Evolutionary conservation across 2,888 invertebrate genomes (phyloP).

Genomic region (Euplexia lucipara): DNA sequence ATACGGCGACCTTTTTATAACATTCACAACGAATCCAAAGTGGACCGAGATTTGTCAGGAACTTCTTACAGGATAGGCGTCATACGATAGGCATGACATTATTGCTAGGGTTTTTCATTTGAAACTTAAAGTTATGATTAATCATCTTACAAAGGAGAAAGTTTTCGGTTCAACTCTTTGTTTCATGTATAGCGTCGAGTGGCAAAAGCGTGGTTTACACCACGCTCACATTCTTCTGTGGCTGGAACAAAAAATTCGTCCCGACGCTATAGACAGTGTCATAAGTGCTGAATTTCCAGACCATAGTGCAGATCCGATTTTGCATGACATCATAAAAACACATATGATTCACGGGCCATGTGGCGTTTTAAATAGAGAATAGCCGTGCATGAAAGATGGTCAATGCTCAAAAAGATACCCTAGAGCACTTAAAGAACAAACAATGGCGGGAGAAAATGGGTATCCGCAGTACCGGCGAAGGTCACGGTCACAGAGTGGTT

Average conservation of each 20-base stretch:
- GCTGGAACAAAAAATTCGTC: neutral
- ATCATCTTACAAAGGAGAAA: neutral
- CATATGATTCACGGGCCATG: neutral
- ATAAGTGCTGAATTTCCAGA: neutral
- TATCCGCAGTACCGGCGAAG: constrained; percentile 8
- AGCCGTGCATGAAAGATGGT: constrained; percentile 10
- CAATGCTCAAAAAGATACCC: constrained; percentile 16
- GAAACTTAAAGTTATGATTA: neutral
- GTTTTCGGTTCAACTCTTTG: neutral
- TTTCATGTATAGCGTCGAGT: constrained; percentile 1
- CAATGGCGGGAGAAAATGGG: constrained; percentile 1
- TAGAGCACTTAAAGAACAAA: neutral
- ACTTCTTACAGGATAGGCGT: too few relatives aligned
- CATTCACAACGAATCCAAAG: too few relatives aligned
- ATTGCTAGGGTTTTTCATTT: constrained; percentile 1
- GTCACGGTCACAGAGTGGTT: neutral
- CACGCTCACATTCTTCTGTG: neutral
- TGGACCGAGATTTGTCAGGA: too few relatives aligned
- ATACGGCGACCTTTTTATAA: too few relatives aligned
- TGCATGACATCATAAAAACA: neutral
- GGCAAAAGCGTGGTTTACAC: constrained; percentile 8
- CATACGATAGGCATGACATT: too few relatives aligned
- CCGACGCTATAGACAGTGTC: neutral
- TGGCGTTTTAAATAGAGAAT: constrained; percentile 18
- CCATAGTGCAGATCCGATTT: neutral